Percentiles rank a stretch among this genome's conserved stretches.
phyloP scores from a whole-genome alignment of 2,888 invertebrate genomes.

The Cryptops parisi region DNA sequence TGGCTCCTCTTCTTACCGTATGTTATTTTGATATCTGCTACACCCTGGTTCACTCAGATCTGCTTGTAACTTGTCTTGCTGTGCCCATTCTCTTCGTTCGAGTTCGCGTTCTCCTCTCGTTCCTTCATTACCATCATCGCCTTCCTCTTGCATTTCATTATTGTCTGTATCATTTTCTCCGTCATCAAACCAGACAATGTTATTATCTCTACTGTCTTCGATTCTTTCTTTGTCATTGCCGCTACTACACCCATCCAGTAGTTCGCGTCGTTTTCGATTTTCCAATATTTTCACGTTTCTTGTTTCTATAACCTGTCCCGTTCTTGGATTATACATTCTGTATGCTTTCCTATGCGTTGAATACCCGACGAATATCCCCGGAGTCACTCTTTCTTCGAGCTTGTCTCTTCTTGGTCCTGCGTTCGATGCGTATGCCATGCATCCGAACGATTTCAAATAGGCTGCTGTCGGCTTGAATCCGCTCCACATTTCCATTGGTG shows the following conservation, averaged over 20 bases:
- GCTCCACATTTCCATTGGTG: neutral
- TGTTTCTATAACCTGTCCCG: neutral
- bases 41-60: too few species aligned
- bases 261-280: neutral
- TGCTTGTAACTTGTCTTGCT: too few species aligned
- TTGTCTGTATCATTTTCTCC: neutral
- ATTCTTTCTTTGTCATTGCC: neutral
- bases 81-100: too few species aligned
- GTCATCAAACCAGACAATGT: too few species aligned
- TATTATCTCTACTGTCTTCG: neutral
- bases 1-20: too few species aligned
- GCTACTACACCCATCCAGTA: neutral
- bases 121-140: neutral
- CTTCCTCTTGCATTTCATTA: neutral
- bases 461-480: neutral
- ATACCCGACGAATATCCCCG: neutral
- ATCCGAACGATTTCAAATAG: neutral
- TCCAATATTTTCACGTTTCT: neutral
- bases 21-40: too few species aligned
- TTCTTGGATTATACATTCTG: neutral
- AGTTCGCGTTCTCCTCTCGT: neutral
- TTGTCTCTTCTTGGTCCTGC: neutral
- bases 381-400: neutral
- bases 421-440: neutral
- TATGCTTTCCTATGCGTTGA: neutral